A percentile compares a stretch with the other conserved stretches of the same genome.
Evolutionary conservation across 2,888 invertebrate genomes (phyloP).

Genomic region (Zootermopsis nevadensis): DNA sequence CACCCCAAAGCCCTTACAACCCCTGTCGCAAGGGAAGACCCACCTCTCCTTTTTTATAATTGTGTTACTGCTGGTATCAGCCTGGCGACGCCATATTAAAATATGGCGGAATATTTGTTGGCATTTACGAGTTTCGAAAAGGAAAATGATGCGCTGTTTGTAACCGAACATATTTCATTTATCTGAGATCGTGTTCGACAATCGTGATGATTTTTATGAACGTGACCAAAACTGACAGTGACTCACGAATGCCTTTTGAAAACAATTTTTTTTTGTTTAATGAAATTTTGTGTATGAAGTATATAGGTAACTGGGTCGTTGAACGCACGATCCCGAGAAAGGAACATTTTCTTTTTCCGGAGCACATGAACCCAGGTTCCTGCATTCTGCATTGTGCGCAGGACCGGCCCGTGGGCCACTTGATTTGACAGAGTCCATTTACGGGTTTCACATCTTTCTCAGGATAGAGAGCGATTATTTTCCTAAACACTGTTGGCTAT

Average conservation of each 20-base stretch:
- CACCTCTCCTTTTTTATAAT: background rate
- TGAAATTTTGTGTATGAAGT: background rate
- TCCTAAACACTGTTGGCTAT: too few species aligned
- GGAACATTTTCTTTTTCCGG: background rate
- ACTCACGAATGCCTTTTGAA: background rate
- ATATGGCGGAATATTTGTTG: background rate
- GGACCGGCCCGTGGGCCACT: too few species aligned
- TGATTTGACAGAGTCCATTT: too few species aligned
- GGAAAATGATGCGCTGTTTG: background rate
- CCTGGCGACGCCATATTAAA: background rate
- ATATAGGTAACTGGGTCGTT: background rate
- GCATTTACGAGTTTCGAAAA: background rate
- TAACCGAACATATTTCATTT: background rate
- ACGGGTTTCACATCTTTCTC: too few species aligned
- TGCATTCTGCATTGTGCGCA: too few species aligned
- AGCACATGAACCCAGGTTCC: too few species aligned
- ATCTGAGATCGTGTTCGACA: background rate
- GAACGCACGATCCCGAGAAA: background rate
- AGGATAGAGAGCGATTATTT: too few species aligned
- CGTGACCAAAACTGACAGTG: background rate
- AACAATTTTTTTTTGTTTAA: background rate
- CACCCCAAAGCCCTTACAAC: background rate
- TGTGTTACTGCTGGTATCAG: background rate
- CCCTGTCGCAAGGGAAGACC: background rate
- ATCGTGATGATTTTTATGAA: background rate